phyloP scores from a whole-genome alignment of 2,888 invertebrate genomes.

The Plutella xylostella region DNA sequence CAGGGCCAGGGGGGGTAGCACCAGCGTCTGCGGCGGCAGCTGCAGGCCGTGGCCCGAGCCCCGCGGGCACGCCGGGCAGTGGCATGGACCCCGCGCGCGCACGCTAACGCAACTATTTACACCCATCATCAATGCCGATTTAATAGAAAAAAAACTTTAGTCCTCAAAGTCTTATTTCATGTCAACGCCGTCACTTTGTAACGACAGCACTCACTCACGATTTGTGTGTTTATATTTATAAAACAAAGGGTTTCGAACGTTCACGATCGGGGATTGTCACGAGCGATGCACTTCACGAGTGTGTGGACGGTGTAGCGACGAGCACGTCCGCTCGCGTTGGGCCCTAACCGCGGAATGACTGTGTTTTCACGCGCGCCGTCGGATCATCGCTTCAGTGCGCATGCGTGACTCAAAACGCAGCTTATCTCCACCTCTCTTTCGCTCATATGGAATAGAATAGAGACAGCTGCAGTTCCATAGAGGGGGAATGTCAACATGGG shows the following conservation, averaged over 20 bases:
- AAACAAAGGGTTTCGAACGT: background rate
- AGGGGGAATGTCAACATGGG: constrained; percentile 35
- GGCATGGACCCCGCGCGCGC: constrained; percentile 66
- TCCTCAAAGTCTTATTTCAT: background rate
- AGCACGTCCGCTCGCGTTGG: constrained; percentile 47
- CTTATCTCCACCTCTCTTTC: constrained; percentile 17
- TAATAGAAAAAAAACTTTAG: background rate
- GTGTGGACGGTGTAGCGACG: constrained; percentile 13
- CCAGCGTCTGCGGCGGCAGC: constrained; percentile 57
- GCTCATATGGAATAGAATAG: constrained; percentile 10
- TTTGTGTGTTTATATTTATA: background rate
- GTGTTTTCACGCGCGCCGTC: constrained; percentile 6
- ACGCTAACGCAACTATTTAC: constrained; percentile 71
- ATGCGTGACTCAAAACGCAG: constrained; percentile 20
- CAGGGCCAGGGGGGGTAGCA: constrained; percentile 58
- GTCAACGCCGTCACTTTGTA: background rate
- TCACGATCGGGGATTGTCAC: background rate
- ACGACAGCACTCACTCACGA: background rate
- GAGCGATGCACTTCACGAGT: background rate
- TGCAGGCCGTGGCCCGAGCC: constrained; percentile 42
- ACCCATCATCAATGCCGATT: constrained; percentile 53
- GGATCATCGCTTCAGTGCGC: constrained; percentile 29
- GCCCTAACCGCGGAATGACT: constrained; percentile 48
- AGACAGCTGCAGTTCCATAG: constrained; percentile 15
- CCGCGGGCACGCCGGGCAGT: constrained; percentile 65